Evolutionary conservation across 2,888 invertebrate species (phyloP).

Genomic region (Rhingia campestris): DNA sequence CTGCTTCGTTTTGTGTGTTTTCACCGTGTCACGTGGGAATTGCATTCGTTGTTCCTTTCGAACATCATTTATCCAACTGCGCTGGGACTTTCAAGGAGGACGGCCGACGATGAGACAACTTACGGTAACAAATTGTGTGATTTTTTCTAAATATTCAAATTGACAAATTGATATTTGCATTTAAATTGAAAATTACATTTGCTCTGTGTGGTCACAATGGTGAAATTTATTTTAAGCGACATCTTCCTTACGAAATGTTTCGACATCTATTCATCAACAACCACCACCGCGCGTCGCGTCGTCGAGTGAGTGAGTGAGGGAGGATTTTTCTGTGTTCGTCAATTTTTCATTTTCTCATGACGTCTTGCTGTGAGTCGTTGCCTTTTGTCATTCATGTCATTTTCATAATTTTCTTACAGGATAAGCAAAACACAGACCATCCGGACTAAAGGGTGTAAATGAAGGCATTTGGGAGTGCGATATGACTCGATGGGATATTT

Average conservation of each 20-base stretch:
- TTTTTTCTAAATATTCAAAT: slow-evolving; percentile 77
- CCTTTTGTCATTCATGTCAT: slow-evolving; percentile 58
- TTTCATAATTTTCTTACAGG: slow-evolving; percentile 65
- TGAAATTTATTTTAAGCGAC: slow-evolving; percentile 81
- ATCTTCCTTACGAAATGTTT: slow-evolving; percentile 64
- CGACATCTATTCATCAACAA: slow-evolving; percentile 67
- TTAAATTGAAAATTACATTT: slow-evolving; percentile 83
- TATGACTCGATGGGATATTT: slow-evolving; percentile 49
- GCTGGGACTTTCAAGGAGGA: slow-evolving; percentile 41
- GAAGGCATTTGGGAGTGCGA: slow-evolving; percentile 56
- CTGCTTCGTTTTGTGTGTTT: slow-evolving; percentile 37
- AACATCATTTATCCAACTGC: slow-evolving; percentile 73
- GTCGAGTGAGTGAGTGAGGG: not conserved
- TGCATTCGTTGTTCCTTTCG: slow-evolving; percentile 65
- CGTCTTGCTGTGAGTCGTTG: slow-evolving; percentile 20
- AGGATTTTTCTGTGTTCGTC: slow-evolving; percentile 37
- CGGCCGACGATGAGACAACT: slow-evolving; percentile 38
- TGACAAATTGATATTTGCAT: slow-evolving; percentile 84
- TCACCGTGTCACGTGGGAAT: slow-evolving; percentile 76
- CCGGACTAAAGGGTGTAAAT: slow-evolving; percentile 60
- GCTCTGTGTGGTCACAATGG: slow-evolving; percentile 82
- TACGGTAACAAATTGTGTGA: slow-evolving; percentile 72
- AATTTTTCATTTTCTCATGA: slow-evolving; percentile 64
- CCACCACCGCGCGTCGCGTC: slow-evolving; percentile 20
- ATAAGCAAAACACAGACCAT: slow-evolving; percentile 16